Percentiles rank a stretch among this genome's conserved stretches.
These are phyloP conservation scores for Drosophila barbarae DNA, from an alignment of 2,888 invertebrate species.

Conservation along the genomic window DNA sequence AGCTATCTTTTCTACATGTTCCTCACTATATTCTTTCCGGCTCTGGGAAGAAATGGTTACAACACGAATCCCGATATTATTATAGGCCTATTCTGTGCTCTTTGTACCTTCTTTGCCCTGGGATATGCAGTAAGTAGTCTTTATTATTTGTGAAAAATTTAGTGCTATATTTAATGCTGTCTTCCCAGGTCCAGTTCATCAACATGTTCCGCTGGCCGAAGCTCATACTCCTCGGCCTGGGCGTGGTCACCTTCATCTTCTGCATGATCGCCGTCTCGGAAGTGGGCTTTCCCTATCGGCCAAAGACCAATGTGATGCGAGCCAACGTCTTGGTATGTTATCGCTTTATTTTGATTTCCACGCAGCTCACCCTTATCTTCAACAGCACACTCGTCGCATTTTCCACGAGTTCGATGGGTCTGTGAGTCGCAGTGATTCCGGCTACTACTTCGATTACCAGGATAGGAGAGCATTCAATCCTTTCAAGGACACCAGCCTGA, in stretches of 20 bases:
- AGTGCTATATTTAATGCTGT: conserved; percentile 28
- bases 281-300: conserved; percentile 83
- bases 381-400: conserved; percentile 79
- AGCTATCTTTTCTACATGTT: conserved; percentile 80
- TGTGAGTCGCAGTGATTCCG: conserved; percentile 78
- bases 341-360: not conserved
- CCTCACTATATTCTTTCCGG: conserved; percentile 81
- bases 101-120: conserved; percentile 71
- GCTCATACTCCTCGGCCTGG: conserved; percentile 74
- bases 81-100: conserved; percentile 79
- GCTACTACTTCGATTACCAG: conserved; percentile 79
- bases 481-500: conserved; percentile 44
- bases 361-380: not conserved
- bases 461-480: conserved; percentile 71
- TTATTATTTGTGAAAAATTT: too few species aligned
- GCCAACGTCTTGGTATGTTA: conserved; percentile 79
- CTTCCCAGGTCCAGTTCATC: conserved; percentile 68
- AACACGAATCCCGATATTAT: conserved; percentile 81
- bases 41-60: conserved; percentile 82
- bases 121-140: conserved; percentile 77
- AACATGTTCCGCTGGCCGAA: conserved; percentile 74
- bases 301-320: conserved; percentile 80
- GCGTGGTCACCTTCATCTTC: conserved; percentile 65
- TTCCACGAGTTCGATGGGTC: conserved; percentile 76
- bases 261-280: conserved; percentile 79